Evolutionary conservation across 1,140 invertebrate species (phyloP).

Genomic region (Procambarus virginalis): DNA sequence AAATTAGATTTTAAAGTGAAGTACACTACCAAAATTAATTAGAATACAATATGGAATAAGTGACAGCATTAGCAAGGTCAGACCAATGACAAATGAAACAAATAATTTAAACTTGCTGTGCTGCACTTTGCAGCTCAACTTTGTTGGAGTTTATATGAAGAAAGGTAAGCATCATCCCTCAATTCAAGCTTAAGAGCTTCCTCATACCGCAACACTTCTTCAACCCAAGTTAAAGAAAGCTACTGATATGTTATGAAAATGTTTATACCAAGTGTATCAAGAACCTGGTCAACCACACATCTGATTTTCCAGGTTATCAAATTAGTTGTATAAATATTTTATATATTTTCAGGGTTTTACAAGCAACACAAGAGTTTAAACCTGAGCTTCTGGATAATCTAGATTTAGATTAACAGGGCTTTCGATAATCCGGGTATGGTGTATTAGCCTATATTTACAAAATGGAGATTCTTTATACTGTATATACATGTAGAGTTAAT

Average conservation of each 20-base stretch:
- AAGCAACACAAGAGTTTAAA: background rate
- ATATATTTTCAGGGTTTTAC: background rate
- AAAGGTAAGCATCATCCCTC: too few relatives aligned
- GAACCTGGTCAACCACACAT: background rate
- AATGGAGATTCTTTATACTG: background rate
- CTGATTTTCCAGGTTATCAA: slow-evolving; percentile 1
- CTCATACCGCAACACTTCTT: background rate
- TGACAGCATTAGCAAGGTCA: too few relatives aligned
- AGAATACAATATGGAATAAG: too few relatives aligned
- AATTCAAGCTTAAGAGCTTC: background rate
- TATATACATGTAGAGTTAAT: background rate
- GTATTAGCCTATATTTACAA: background rate
- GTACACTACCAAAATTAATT: too few relatives aligned
- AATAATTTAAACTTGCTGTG: background rate
- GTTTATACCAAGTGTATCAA: background rate
- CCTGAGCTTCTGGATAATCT: slow-evolving; percentile 1
- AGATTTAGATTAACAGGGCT: background rate
- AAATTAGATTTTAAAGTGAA: too few relatives aligned
- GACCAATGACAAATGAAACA: too few relatives aligned
- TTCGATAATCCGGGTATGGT: background rate
- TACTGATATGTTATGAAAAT: background rate
- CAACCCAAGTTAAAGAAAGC: background rate
- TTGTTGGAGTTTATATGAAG: background rate
- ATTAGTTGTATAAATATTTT: background rate
- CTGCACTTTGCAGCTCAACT: background rate